Base-by-base conservation (phyloP, 2,113 vertebrate genomes). In the Mirounga angustirostris region DNA sequence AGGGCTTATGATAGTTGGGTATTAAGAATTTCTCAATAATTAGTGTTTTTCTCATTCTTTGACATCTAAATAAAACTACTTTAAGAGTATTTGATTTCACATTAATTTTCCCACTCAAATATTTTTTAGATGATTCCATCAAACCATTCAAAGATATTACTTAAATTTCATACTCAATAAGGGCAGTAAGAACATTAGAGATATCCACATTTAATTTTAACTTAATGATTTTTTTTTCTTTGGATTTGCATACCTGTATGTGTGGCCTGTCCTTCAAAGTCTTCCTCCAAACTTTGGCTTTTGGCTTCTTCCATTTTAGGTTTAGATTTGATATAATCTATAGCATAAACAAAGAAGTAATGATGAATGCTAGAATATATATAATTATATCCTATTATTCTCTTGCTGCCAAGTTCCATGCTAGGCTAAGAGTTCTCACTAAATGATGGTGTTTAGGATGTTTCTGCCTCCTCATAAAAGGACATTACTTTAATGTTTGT, bases 201-300 rank as follows among this genome's bases (percentile, higher is more conserved):
- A 74, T 76, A 52, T 91, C 14, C 46, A 78, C 33, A 87, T 63
- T 95, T 92, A 80, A 87, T 94, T 65, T 90, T 88, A 73, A 24
- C 63, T 94, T 59, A 91, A 52, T 67, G 54, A 11, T 73, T 63
- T 46, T n/a, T 83, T 83, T 92, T 95, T 28, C n/a, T 90, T 97
- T 54, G 5, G 4, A 11, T 95, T 98, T 98, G 43, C 97, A 99
- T 99, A 99, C 99, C 99, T 99, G 99, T 99, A 46, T 99, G 99
- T 92, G 98, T 99, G 0, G 99, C 99, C 7, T 98, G 98, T 96
- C 99, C 99, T 94, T 99, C 99, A 98, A 98, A 98, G 74, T 99
- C 99, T 69, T 99, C 98, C 50, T 99, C 99, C 1, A 99, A 83
- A 97, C 98, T 97, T 97, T 82, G 98, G 90, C 98, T 98, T 92